phyloP scores from a whole-genome alignment of 2,797 vertebrate genomes.

The Dicrostonyx torquatus region DNA sequence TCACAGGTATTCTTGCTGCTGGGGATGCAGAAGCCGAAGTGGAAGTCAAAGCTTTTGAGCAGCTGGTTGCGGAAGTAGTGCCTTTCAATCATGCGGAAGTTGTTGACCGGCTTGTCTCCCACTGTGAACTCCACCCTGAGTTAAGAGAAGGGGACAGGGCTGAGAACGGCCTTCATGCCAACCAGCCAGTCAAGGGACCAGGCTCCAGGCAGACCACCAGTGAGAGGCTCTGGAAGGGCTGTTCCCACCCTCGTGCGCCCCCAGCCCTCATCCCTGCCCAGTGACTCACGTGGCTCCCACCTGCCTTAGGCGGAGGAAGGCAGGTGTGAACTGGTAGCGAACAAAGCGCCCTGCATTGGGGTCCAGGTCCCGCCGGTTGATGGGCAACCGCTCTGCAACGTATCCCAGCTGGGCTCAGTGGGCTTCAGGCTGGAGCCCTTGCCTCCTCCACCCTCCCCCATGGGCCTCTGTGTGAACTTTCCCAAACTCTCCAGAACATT shows the following conservation, averaged over 20 bases:
- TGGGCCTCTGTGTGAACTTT: background rate
- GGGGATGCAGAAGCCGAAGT: constrained; percentile 99
- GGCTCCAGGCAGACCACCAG: background rate
- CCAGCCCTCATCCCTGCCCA: constrained; percentile 17
- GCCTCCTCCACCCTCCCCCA: constrained; percentile 35
- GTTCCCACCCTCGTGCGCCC: background rate
- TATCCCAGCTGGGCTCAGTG: constrained; percentile 70
- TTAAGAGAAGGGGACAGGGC: background rate
- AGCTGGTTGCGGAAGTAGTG: constrained; percentile 97
- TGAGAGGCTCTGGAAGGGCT: background rate
- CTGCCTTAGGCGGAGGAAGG: constrained; percentile 95
- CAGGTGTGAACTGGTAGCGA: constrained; percentile 97
- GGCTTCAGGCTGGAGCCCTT: constrained; percentile 50
- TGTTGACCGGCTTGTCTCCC: constrained; percentile 97
- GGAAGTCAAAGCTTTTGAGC: constrained; percentile 98
- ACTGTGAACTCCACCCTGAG: constrained; percentile 98
- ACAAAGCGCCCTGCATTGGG: constrained; percentile 97
- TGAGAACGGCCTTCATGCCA: constrained; percentile 15
- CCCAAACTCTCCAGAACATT: background rate
- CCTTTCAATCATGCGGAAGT: constrained; percentile 99
- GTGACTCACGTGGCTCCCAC: constrained; percentile 98
- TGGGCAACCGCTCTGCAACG: constrained; percentile 90
- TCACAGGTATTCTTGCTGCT: constrained; percentile 99
- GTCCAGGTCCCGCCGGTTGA: constrained; percentile 92
- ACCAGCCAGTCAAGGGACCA: background rate